Percentiles rank a stretch among this genome's conserved stretches.
phyloP scores from a whole-genome alignment of 1,140 invertebrate species.

The Calliphora vicina region DNA sequence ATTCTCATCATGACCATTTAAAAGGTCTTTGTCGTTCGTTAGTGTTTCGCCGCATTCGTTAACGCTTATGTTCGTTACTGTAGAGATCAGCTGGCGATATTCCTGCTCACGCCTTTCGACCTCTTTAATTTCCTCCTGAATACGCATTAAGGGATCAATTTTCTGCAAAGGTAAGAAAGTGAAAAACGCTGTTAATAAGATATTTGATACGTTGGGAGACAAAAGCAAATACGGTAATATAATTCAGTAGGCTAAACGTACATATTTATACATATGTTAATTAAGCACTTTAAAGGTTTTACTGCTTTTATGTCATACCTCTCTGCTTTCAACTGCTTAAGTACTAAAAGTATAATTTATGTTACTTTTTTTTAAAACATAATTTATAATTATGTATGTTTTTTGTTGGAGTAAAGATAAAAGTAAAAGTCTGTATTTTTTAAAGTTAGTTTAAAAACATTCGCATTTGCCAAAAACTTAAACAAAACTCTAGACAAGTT shows the following conservation, averaged over 20 bases:
- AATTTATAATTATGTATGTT: background rate
- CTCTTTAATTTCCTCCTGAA: conserved; percentile 75
- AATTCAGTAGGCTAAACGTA: background rate
- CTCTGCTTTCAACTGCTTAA: too few species aligned
- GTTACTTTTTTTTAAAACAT: background rate
- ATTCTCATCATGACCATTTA: conserved; percentile 21
- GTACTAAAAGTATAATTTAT: background rate
- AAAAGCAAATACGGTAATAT: background rate
- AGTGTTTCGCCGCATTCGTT: conserved; percentile 35
- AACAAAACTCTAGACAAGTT: too few species aligned
- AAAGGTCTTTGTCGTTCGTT: conserved; percentile 11
- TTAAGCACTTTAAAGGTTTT: conserved; percentile 16
- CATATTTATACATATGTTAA: background rate
- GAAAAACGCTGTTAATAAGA: background rate
- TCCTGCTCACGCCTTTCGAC: conserved; percentile 73
- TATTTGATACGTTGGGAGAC: background rate
- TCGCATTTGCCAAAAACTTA: background rate
- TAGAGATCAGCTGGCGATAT: conserved; percentile 69
- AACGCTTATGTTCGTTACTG: conserved; percentile 47
- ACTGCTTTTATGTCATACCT: background rate
- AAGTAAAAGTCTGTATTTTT: background rate
- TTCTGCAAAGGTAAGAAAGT: conserved; percentile 61
- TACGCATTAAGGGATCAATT: conserved; percentile 70
- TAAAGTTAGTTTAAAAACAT: background rate
- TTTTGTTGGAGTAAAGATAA: background rate